Conservation (phyloP, 1,140 invertebrate genomes). For the Drosophila obscura region DNA sequence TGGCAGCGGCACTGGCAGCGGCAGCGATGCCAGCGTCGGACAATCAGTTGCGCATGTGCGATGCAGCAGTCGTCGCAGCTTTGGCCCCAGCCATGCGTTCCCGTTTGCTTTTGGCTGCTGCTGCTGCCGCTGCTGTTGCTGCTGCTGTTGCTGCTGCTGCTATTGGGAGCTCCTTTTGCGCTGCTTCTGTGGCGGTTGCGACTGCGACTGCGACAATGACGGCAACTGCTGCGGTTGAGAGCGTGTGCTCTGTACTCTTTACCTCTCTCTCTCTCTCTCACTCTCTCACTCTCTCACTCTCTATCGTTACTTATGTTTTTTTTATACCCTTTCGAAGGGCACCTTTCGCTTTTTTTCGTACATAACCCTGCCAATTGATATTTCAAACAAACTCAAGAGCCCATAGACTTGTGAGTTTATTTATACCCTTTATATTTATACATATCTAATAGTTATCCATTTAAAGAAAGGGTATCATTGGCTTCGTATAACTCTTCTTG, state of each 20-base stretch:
- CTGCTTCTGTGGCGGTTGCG: not conserved
- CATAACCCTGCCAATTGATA: too few relatives aligned
- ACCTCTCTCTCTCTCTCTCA: not conserved
- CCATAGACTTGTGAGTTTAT: too few relatives aligned
- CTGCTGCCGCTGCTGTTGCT: not conserved
- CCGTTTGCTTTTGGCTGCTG: conserved; percentile 1
- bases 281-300: not conserved
- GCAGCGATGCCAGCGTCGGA: too few relatives aligned
- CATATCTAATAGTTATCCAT: too few relatives aligned
- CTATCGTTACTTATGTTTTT: not conserved
- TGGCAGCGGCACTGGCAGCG: conserved; percentile 2
- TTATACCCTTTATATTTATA: too few relatives aligned
- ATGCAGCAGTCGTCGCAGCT: conserved; percentile 10
- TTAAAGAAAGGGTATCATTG: too few relatives aligned
- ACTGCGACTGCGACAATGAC: too few relatives aligned
- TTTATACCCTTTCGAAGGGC: not conserved
- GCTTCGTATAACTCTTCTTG: too few relatives aligned
- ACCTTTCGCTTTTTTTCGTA: not conserved
- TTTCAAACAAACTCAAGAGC: too few relatives aligned
- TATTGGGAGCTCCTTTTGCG: conserved; percentile 11
- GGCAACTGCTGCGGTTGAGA: too few relatives aligned
- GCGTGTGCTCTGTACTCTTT: not conserved
- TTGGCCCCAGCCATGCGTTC: conserved; percentile 7
- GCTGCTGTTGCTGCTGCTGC: not conserved
- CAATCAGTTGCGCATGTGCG: conserved; percentile 31